Evolutionary conservation across 2,888 invertebrate species (phyloP).

Genomic region (Thalpophila matura): DNA sequence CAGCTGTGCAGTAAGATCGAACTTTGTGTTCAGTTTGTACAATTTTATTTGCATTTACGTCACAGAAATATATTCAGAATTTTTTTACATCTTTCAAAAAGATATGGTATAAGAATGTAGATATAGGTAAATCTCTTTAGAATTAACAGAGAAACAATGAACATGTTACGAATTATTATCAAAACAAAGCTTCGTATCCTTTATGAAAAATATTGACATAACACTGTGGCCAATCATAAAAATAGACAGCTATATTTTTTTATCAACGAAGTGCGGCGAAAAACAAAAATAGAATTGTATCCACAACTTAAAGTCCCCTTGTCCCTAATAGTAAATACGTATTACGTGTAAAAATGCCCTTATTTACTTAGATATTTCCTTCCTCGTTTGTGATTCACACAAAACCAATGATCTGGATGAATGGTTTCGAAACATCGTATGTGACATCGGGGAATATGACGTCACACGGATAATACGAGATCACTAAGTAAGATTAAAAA

Average conservation of each 20-base stretch:
- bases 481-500: constrained; percentile 71
- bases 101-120: no score
- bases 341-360: constrained; percentile 37
- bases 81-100: background rate
- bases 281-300: constrained; percentile 51
- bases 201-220: constrained; percentile 19
- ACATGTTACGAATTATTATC: no score
- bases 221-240: constrained; percentile 21
- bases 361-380: constrained; percentile 46
- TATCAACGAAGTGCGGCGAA: constrained; percentile 32
- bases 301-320: constrained; percentile 11
- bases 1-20: constrained; percentile 1
- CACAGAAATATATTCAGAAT: background rate
- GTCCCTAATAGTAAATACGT: constrained; percentile 38
- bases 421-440: constrained; percentile 56
- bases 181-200: constrained; percentile 2
- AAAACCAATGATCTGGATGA: constrained; percentile 62
- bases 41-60: constrained; percentile 9
- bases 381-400: constrained; percentile 41
- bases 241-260: constrained; percentile 32
- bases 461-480: constrained; percentile 57
- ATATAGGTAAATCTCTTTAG: no score
- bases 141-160: no score
- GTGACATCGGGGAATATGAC: constrained; percentile 47
- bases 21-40: constrained; percentile 19